Evolutionary conservation across 2,797 vertebrate genomes (phyloP).

Genomic region (Hippoglossus hippoglossus): DNA sequence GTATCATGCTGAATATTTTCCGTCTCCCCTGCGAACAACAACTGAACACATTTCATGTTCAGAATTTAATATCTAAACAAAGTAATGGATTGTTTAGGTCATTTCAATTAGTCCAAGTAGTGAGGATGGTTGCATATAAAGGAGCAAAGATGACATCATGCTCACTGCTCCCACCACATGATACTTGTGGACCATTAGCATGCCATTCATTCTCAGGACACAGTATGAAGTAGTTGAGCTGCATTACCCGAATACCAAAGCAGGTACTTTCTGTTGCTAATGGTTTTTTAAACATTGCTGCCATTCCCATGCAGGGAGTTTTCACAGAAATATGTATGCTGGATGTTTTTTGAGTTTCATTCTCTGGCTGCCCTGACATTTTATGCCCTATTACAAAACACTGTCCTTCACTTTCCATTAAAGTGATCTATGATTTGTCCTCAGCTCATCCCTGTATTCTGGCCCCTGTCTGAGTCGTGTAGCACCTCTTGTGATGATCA

Average conservation of each 20-base stretch:
- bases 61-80: slow-evolving; percentile 19
- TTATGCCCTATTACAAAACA: slow-evolving; percentile 35
- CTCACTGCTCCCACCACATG: slow-evolving; percentile 2
- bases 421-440: slow-evolving; percentile 22
- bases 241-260: slow-evolving; percentile 47
- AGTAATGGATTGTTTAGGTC: slow-evolving; percentile 16
- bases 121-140: background rate
- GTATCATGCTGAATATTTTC: slow-evolving; percentile 1
- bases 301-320: slow-evolving; percentile 29
- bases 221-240: slow-evolving; percentile 20
- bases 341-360: slow-evolving; percentile 8
- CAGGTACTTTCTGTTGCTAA: slow-evolving; percentile 16
- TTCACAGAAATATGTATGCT: slow-evolving; percentile 8
- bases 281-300: slow-evolving; percentile 22
- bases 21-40: background rate
- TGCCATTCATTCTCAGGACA: slow-evolving; percentile 33
- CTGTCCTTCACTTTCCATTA: slow-evolving; percentile 37
- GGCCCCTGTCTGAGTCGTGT: slow-evolving; percentile 28
- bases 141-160: slow-evolving; percentile 22
- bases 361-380: slow-evolving; percentile 46
- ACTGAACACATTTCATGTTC: slow-evolving; percentile 20
- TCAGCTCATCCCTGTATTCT: slow-evolving; percentile 12
- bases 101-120: slow-evolving; percentile 4
- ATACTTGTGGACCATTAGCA: slow-evolving; percentile 14
- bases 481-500: slow-evolving; percentile 17